These are phyloP conservation scores for Paralichthys olivaceus DNA, from an alignment of 2,113 vertebrate genomes.

Conservation along the genomic window DNA sequence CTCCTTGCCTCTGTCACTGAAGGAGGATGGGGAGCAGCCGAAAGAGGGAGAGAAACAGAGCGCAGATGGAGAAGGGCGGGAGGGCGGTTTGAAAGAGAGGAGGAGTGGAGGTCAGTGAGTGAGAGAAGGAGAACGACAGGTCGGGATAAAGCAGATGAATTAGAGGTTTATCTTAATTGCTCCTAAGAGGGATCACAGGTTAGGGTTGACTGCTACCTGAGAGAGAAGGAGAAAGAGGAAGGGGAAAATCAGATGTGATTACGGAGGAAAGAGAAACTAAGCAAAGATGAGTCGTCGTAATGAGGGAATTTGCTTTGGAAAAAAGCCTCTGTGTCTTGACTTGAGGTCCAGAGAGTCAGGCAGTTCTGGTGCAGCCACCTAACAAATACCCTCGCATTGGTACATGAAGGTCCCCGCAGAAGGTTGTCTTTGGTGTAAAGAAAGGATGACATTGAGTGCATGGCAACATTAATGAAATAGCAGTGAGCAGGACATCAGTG, in stretches of 20 bases:
- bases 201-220: conserved; percentile 46
- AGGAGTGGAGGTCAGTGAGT: conserved; percentile 55
- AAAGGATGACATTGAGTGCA: conserved; percentile 57
- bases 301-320: not conserved
- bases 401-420: conserved; percentile 19
- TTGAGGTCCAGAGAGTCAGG: not conserved
- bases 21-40: conserved; percentile 51
- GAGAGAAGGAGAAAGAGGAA: not conserved
- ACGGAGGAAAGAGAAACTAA: conserved; percentile 4
- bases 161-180: conserved; percentile 69
- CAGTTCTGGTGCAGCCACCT: not conserved
- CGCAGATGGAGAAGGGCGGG: not conserved
- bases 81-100: not conserved
- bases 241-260: conserved; percentile 32
- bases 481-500: conserved; percentile 49
- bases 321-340: not conserved
- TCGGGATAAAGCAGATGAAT: conserved; percentile 69
- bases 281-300: not conserved
- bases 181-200: conserved; percentile 64
- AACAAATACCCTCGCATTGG: conserved; percentile 10
- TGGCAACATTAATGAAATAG: conserved; percentile 48
- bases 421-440: conserved; percentile 51
- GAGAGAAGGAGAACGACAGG: conserved; percentile 54
- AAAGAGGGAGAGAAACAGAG: not conserved
- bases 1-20: conserved; percentile 75